Evolutionary conservation across 2,888 invertebrate species (phyloP), one percentile per base, ranked within the genome.

Genomic region (Hemithea aestivaria): DNA sequence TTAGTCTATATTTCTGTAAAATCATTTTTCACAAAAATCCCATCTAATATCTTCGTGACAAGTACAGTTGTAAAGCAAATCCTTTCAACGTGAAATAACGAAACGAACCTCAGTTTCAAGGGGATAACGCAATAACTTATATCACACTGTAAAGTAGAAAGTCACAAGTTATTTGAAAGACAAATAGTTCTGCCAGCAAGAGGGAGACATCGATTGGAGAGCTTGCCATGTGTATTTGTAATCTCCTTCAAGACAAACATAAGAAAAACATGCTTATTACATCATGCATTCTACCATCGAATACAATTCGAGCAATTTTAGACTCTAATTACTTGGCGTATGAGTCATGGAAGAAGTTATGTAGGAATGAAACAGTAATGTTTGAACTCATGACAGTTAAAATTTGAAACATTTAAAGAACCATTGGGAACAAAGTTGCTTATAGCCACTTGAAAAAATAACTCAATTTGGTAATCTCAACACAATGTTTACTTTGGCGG

Each of bases 241-340:
- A 75, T 82, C 74, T 73, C 58, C 80, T 81, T 73, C 73, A 78
- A 78, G 73, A 78, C 74, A 84, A 81, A 80, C 70, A 78, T 57
- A 74, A 78, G 80, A 79, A 83, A 76, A 82, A 82, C 76, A 83
- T 68, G 61, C 69, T 71, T 75, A 68, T 72, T 73, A 71, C 73
- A 68, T 61, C 59, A 49, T 47, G 49, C 56, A 48, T 47, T 54
- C 24, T 35, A 30, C 40, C 39, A 20, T 44, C 29, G 31, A 33
- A 7, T 37, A 35, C 23, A 9, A 8, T 37, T 12, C 34, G 53
- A 16, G 20, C 42, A 5, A 62, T 34, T 56, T 43, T 48, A 30
- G 56, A 51, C 62, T 35, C 27, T 60, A 61, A 34, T 4, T 1
- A 9, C 1, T 2, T 10, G 10, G n/a, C 7, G 1, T 9, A 21